Evolutionary conservation across 2,797 vertebrate species (phyloP), one percentile per base, ranked within the genome.

Genomic region (Chromis chromis): DNA sequence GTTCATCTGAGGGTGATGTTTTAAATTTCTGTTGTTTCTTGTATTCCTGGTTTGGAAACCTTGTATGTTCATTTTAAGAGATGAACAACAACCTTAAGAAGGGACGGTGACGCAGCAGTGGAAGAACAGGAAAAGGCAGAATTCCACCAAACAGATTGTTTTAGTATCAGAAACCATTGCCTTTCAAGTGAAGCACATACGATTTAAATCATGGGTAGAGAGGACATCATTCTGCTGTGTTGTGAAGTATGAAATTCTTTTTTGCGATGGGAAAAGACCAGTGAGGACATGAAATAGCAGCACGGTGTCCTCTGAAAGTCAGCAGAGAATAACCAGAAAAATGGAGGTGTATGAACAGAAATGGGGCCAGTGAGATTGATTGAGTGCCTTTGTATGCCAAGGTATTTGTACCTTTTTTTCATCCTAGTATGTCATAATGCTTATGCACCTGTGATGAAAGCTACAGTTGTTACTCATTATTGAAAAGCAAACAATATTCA

Each of bases 301-400:
- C 5, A 33, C 19, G 0, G 49, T 86, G 90, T 90, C 85, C 83
- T 87, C 78, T 86, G 64, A 65, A 78, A 85, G 77, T 86, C 71
- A 79, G 78, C 24, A 24, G 64, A 82, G 82, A 86, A 81, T 74
- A 75, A 58, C 61, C 10, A 24, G 73, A 85, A 78, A 78, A 84
- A 88, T 89, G 59, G 61, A 80, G 76, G 68, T 69, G 56, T 36
- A 66, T 52, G 55, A 83, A 64, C 52, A 66, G 70, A 80, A 89
- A 85, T 64, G 76, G 58, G 79, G 86, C 67, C 79, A 82, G 39
- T 16, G 59, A 81, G 78, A 82, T 75, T 83, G 83, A 81, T 74
- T 81, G 57, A 75, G 63, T 64, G 52, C 36, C 72, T 76, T 74
- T 76, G 79, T 81, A 69, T 75, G 70, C 76, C 22, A 36, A 70